Evolutionary conservation across 2,113 vertebrate species (phyloP).

Genomic region (Trematomus loennbergii): DNA sequence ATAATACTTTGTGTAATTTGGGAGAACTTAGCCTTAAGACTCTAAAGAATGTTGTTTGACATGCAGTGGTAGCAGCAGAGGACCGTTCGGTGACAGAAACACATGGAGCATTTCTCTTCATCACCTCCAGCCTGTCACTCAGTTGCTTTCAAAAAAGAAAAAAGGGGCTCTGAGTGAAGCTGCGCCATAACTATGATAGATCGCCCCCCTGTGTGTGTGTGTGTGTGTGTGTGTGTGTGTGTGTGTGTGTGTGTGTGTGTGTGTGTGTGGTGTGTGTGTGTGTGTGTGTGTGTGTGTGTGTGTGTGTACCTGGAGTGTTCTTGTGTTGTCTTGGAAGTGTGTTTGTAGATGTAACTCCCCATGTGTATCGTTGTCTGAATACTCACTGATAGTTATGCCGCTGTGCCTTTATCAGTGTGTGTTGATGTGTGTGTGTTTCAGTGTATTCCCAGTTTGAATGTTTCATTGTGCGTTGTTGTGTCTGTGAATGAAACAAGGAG

Average conservation of each 20-base stretch:
- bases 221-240: no score
- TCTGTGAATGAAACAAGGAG: no score
- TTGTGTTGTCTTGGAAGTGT: not conserved
- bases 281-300: not conserved
- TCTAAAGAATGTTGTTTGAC: not conserved
- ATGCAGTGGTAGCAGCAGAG: not conserved
- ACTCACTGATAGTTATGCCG: no score
- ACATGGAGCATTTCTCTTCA: constrained; percentile 55
- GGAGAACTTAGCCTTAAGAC: no score
- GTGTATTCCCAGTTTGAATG: not conserved
- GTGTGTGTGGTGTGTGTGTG: constrained; percentile 29
- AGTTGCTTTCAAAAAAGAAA: constrained; percentile 10
- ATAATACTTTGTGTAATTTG: not conserved
- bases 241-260: constrained; percentile 27
- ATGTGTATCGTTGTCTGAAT: no score
- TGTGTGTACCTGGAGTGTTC: no score
- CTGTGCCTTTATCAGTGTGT: no score
- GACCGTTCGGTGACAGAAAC: constrained; percentile 44
- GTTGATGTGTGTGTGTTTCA: constrained; percentile 11
- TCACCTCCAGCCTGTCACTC: constrained; percentile 39
- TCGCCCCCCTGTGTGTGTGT: constrained; percentile 29
- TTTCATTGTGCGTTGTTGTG: not conserved
- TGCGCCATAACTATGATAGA: constrained; percentile 65
- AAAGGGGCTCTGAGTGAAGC: constrained; percentile 28
- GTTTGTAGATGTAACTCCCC: constrained; percentile 1